Base-by-base conservation (phyloP, 2,888 invertebrate genomes). In the Pseudococcus longispinus region DNA sequence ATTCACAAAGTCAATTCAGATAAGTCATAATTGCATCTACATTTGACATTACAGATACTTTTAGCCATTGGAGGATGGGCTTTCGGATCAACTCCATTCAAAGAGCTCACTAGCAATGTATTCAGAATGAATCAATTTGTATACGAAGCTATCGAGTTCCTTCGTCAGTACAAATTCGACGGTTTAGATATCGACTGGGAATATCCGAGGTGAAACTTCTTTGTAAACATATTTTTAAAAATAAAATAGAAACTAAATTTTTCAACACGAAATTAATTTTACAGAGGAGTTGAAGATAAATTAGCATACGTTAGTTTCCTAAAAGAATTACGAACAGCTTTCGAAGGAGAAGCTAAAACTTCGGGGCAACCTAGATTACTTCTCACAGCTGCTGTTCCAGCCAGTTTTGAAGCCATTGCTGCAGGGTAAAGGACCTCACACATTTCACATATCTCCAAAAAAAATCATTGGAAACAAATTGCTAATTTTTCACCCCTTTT, bases 41-140 rank as follows among this genome's bases (percentile, higher is more conserved):
- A 37, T 37, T 1, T 37, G 9, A 4, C 0, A 37, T 37, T 87
- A 87, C 89, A 96, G 94, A 93, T 96, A 88, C 91, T 96, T 0
- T 91, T 97, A n/a, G 96, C 96, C 0, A 96, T 98, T 89, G 98
- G 98, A 87, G 98, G 98, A 23, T 98, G 98, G 98, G 97, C 97
- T 0, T 98, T 98, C 90, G 98, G 98, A 11, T 97, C 98, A 0
- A 97, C 96, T 0, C 97, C 97, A 2, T 97, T 97, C 93, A 97
- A 96, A 92, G 97, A 97, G 90, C 92, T 97, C 74, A 97, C 97
- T 0, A 95, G 95, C 88, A 97, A 96, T 90, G 95, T 96, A 4
- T 97, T 96, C 93, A 93, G 97, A 80, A 97, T 97, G 96, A 97
- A 97, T 90, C 96, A 97, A 90, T 98, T 98, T 90, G 97, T 97